Evolutionary conservation across 2,113 vertebrate species (phyloP).

Genomic region (Tychaedon coryphoeus): DNA sequence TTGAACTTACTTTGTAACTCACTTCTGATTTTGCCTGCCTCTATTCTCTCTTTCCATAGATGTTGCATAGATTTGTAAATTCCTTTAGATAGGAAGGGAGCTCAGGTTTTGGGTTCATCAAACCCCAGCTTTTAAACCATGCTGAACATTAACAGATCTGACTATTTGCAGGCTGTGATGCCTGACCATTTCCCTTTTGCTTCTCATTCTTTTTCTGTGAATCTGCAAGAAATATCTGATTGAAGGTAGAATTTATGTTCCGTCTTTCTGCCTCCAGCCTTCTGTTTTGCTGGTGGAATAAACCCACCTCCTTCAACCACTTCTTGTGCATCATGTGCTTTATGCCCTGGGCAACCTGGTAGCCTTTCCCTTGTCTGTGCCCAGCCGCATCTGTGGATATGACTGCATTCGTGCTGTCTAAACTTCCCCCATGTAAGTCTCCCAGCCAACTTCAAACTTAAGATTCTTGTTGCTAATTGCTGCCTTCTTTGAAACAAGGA

Average conservation of each 20-base stretch:
- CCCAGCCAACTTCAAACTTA: not conserved
- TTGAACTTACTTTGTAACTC: not conserved
- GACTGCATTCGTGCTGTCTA: not conserved
- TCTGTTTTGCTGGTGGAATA: not conserved
- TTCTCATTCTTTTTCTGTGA: not conserved
- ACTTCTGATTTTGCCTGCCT: not conserved
- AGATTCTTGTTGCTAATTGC: not conserved
- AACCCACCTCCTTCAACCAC: not conserved
- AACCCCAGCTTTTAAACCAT: not conserved
- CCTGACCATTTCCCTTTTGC: not conserved
- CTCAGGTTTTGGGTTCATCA: not conserved
- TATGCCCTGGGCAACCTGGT: not conserved
- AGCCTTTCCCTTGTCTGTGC: not conserved
- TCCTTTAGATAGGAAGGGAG: not conserved
- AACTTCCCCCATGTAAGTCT: not conserved
- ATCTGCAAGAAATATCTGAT: not conserved
- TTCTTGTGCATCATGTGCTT: not conserved
- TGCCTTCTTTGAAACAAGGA: not conserved
- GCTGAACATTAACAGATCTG: not conserved
- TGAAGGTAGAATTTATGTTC: not conserved
- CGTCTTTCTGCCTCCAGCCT: not conserved
- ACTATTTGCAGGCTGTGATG: fast-evolving
- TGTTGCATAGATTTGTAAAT: not conserved
- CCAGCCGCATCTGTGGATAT: not conserved
- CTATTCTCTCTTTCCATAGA: not conserved